Evolutionary conservation across 2,113 vertebrate species (phyloP).

Genomic region (Craseonycteris thonglongyai): DNA sequence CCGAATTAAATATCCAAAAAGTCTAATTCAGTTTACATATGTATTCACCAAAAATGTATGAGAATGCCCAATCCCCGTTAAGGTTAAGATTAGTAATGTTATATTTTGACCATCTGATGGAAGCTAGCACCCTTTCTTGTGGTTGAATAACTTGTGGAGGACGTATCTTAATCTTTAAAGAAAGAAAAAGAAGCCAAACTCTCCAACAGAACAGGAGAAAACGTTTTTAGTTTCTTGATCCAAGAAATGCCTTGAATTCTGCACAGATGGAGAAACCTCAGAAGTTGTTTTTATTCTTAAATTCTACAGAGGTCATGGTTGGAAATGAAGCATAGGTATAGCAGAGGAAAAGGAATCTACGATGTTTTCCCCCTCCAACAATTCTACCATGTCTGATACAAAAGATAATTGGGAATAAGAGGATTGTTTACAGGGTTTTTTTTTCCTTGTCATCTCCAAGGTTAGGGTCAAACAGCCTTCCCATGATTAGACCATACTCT

Average conservation of each 20-base stretch:
- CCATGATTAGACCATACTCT: neutral
- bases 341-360: neutral
- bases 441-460: neutral
- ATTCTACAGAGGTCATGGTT: neutral
- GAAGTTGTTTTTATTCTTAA: neutral
- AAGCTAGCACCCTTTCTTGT: neutral
- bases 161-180: neutral
- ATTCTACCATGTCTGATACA: neutral
- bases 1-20: neutral
- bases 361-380: neutral
- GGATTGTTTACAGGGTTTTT: neutral
- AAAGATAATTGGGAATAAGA: neutral
- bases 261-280: neutral
- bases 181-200: neutral
- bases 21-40: neutral
- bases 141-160: neutral
- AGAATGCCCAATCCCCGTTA: neutral
- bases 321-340: neutral
- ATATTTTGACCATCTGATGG: neutral
- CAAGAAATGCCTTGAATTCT: conserved; percentile 17
- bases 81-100: neutral
- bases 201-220: neutral
- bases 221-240: neutral
- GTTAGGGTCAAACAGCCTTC: neutral
- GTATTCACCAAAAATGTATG: neutral